Evolutionary conservation across 2,113 vertebrate genomes (phyloP), one percentile per base, ranked within the genome.

Genomic region (Poeciliopsis turrubarensis): DNA sequence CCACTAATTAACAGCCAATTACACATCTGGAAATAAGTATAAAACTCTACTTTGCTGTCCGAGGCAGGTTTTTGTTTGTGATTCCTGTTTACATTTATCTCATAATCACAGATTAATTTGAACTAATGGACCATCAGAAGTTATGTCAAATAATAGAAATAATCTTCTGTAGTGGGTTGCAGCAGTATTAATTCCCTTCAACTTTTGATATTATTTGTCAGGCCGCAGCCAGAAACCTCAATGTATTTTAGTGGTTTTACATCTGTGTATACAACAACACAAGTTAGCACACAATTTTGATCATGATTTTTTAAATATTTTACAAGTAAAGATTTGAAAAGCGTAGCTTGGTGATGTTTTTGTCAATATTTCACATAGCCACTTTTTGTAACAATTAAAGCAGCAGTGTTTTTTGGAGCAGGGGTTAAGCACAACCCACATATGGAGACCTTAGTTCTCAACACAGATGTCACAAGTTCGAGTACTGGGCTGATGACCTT

Each of bases 71-170:
- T 57, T 87, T 88, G 76, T 89, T 87, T 89, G 84, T 72, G 37
- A 79, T 75, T 86, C 91, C 34, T 91, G 90, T 92, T 91, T 91
- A 91, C 83, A 81, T 84, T 60, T 84, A 68, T 62, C 71, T 65
- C 79, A 83, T 86, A 90, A 90, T 86, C 78, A 82, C 68, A 85
- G 90, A 88, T 91, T 92, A 92, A 93, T 92, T 91, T 88, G 70
- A 91, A 85, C 89, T 94, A 93, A 94, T 92, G 86, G 92, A 93
- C 91, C 90, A 93, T 93, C 94, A 93, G 92, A 93, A 93, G 84
- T 90, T 30, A 89, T 91, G 89, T 92, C 76, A 84, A 92, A 91
- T 91, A 88, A 92, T 90, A 90, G 81, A 92, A 92, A 86, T 89
- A 79, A 87, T 90, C 86, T 57, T 57, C 19, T 57, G 3, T 25